A percentile compares a stretch with the other conserved stretches of the same genome.
phyloP scores from a whole-genome alignment of 2,113 vertebrate species.

The Circaetus gallicus region DNA sequence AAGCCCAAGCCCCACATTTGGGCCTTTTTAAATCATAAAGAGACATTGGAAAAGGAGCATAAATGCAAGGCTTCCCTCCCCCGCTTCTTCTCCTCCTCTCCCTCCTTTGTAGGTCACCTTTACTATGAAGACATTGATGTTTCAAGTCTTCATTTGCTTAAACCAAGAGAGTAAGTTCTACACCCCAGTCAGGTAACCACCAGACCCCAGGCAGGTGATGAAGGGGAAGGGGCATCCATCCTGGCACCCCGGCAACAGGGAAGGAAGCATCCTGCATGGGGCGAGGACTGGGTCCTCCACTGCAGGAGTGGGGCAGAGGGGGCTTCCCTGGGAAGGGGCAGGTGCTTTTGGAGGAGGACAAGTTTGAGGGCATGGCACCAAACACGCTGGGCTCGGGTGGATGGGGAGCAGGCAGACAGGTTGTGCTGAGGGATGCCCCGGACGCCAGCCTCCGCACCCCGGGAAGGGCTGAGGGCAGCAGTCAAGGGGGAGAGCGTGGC shows the following conservation, averaged over 20 bases:
- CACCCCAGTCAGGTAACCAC: neutral
- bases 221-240: neutral
- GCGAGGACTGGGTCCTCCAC: accelerated
- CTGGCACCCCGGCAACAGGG: accelerated
- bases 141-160: slow-evolving; percentile 33
- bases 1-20: slow-evolving; percentile 7
- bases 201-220: accelerated
- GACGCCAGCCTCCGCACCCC: accelerated
- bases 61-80: neutral
- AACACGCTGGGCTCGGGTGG: accelerated
- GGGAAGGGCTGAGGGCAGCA: neutral
- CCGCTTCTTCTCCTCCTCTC: neutral
- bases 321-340: neutral
- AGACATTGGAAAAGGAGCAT: neutral
- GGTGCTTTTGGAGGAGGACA: accelerated
- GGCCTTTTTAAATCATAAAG: slow-evolving; percentile 4
- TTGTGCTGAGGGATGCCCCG: neutral
- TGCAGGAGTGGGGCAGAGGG: accelerated
- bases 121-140: slow-evolving; percentile 1
- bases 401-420: neutral
- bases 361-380: neutral
- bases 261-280: neutral
- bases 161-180: neutral
- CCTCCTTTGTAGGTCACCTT: slow-evolving; percentile 41
- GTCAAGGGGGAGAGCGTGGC: neutral